phyloP scores from a whole-genome alignment of 2,888 invertebrate genomes.

The Ctenicera cuprea region DNA sequence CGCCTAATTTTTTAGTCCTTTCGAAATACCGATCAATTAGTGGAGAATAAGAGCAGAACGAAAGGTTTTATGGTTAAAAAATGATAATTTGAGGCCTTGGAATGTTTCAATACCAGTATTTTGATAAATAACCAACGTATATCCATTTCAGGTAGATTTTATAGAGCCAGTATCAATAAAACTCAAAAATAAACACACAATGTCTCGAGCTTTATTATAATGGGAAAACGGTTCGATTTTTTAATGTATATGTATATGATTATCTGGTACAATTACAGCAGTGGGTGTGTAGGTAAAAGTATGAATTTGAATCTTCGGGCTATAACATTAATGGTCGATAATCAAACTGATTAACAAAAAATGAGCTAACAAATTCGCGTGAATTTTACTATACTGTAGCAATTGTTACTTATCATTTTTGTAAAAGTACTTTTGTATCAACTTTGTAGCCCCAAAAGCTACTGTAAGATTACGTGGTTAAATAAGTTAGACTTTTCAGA shows the following conservation, averaged over 20 bases:
- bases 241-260: not conserved
- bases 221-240: constrained; percentile 2
- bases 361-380: too few species aligned
- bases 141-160: constrained; percentile 65
- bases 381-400: too few species aligned
- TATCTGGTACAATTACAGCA: not conserved
- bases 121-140: constrained; percentile 66
- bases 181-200: constrained; percentile 49
- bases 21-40: constrained; percentile 65
- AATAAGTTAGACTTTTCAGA: too few species aligned
- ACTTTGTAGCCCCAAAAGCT: too few species aligned
- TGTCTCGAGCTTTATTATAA: constrained; percentile 23
- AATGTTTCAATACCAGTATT: constrained; percentile 65
- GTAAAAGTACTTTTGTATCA: too few species aligned
- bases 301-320: not conserved
- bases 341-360: not conserved
- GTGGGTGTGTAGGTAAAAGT: not conserved
- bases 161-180: constrained; percentile 63
- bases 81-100: constrained; percentile 67
- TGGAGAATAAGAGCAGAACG: constrained; percentile 52
- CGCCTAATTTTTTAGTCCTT: constrained; percentile 55
- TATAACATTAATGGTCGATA: not conserved
- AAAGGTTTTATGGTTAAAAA: constrained; percentile 60
- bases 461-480: too few species aligned
- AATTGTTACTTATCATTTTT: too few species aligned